Base-by-base conservation (phyloP, 2,797 vertebrate species). In the Argya squamiceps region DNA sequence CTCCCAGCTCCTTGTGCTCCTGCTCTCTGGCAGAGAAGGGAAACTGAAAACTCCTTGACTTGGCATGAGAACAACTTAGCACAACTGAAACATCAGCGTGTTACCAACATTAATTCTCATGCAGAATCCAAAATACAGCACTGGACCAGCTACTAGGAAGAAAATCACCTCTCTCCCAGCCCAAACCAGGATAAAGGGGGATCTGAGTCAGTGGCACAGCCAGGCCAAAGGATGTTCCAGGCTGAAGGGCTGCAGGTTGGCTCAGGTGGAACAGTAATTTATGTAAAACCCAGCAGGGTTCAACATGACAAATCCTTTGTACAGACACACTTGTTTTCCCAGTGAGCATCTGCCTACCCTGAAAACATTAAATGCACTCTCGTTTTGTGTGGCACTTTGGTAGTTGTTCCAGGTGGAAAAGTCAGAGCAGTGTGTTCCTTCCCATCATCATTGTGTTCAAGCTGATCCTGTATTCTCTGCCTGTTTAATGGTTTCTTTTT, bases 161-260 rank as follows among this genome's bases (percentile, higher is more conserved):
- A 47, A n/a, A 47, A 46, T 41, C 3, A n/a, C 12, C 34, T 71
- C 34, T 10, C 2, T 70, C 39, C 15, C 59, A 65, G 52, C 11
- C 30, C 10, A 59, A 53, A 30, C 3, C 68, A 55, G 60, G 36
- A 37, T 41, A 49, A 98, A 49, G 98, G 97, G 68, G 98, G 98
- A 30, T 98, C 98, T 1, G 84, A 96, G 86, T 98, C 99, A 34
- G 97, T 96, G 14, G 98, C 98, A 62, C 97, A 97, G 76, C 98
- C 98, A 94, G 98, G 98, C 98, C 97, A 95, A 98, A 99, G 15
- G 98, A 97, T 65, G 98, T 97, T n/a, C 98, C 98, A 98, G 41
- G 23, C 84, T 86, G 71, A 29, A 65, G 64, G 78, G 44, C 62
- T 82, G 41, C 44, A 46, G 22, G 18, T 6, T 49, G 46, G 27